Base-by-base conservation (phyloP, 2,113 vertebrate genomes). In the Ibidorhyncha struthersii region DNA sequence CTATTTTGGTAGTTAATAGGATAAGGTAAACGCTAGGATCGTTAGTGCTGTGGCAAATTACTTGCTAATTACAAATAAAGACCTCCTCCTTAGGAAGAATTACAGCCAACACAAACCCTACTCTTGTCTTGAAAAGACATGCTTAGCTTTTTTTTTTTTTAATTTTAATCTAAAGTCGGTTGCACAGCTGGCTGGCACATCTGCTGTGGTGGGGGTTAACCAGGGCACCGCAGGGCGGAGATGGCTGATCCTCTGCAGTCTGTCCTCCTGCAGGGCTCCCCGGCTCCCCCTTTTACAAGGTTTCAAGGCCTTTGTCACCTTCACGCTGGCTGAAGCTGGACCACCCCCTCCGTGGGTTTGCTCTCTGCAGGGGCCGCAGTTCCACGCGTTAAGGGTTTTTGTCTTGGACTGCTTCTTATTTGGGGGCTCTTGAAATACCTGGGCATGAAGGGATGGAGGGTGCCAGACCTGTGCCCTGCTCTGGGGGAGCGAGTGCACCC, bases 31-130 rank as follows among this genome's bases (percentile, higher is more conserved):
- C 3, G 76, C 62, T 62, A 30, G 16, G 87, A 43, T 90, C 43
- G 8, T 92, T 94, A 86, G 65, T 3, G 32, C 83, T 81, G 36
- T 96, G 66, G 93, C 79, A 97, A 95, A 95, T 86, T 82, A 41
- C 73, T 92, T 12, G 32, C 86, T 97, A 88, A 96, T 97, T 95
- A 53, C 40, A 66, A 86, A 69, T 92, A 93, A 97, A 86, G 86
- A 77, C 18, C 55, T 96, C 18, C 55, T 96, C 94, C 82, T 93
- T 53, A 72, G 82, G 73, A 96, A 90, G 92, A 95, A 67, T 89
- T 80, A 62, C 23, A 83, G 93, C 55, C 69, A 27, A 36, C 36
- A 47, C 79, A 95, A 89, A 52, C 81, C 43, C 32, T 45, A 3
- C 1, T 70, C 67, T 59, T 58, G 43, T 74, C 76, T 69, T 80